These are phyloP conservation scores for Alca torda DNA, from an alignment of 2,797 vertebrate species.

Conservation along the genomic window DNA sequence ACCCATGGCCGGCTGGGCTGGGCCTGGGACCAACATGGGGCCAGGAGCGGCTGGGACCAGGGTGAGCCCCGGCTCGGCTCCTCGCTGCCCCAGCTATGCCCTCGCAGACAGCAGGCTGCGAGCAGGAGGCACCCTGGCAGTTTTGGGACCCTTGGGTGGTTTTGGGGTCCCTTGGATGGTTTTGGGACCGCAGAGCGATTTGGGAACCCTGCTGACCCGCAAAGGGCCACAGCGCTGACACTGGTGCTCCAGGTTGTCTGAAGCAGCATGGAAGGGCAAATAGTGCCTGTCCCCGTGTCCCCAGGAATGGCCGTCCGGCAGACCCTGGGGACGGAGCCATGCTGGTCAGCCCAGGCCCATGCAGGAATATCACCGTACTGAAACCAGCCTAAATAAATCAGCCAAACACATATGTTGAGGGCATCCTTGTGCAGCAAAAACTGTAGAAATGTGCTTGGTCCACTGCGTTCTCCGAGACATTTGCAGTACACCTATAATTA, in stretches of 20 bases:
- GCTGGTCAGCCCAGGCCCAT: accelerated
- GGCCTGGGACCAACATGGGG: accelerated
- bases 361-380: neutral
- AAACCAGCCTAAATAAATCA: neutral
- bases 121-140: neutral
- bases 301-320: accelerated
- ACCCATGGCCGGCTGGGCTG: neutral
- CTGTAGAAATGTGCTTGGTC: neutral
- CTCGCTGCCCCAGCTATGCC: neutral
- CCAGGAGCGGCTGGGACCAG: neutral
- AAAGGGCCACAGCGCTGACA: accelerated
- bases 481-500: neutral
- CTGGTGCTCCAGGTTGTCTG: neutral
- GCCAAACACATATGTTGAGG: neutral
- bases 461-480: accelerated
- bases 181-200: neutral
- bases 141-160: neutral
- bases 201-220: neutral
- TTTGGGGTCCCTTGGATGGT: neutral
- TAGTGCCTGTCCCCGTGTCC: neutral
- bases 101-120: neutral
- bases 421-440: neutral
- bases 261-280: accelerated
- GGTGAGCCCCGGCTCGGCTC: neutral
- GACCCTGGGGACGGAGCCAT: accelerated